Percentiles rank a stretch among this genome's conserved stretches.
Evolutionary conservation across 2,797 vertebrate species (phyloP).

Genomic region (Syndactyla subalaris): DNA sequence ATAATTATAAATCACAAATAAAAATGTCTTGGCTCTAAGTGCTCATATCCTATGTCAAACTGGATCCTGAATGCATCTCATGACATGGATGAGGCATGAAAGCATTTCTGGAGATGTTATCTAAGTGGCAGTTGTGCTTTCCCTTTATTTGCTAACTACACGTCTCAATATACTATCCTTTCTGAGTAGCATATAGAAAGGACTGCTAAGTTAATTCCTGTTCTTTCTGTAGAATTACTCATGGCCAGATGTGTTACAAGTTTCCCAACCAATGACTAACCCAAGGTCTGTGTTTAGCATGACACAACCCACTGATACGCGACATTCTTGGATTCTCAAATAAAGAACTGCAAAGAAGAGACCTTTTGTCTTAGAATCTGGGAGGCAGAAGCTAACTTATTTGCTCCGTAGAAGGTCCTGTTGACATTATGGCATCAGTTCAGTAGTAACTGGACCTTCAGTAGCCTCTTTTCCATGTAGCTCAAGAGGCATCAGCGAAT

Average conservation of each 20-base stretch:
- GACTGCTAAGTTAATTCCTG: background rate
- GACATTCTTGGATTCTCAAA: background rate
- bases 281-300: background rate
- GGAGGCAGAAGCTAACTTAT: background rate
- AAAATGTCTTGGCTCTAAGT: conserved; percentile 49
- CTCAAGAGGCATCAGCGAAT: background rate
- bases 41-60: conserved; percentile 28
- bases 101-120: conserved; percentile 35
- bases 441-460: background rate
- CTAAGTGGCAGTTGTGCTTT: conserved; percentile 44
- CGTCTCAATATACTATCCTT: background rate
- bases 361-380: background rate
- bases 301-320: background rate
- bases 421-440: background rate
- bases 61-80: conserved; percentile 40
- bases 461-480: background rate
- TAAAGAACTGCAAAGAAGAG: background rate
- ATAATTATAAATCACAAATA: conserved; percentile 54
- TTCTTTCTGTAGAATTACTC: background rate
- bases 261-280: background rate
- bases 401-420: background rate
- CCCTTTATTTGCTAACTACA: background rate
- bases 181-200: background rate
- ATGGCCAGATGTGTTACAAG: background rate
- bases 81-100: conserved; percentile 47